phyloP scores from a whole-genome alignment of 2,888 invertebrate genomes.

The Eurytoma californica region DNA sequence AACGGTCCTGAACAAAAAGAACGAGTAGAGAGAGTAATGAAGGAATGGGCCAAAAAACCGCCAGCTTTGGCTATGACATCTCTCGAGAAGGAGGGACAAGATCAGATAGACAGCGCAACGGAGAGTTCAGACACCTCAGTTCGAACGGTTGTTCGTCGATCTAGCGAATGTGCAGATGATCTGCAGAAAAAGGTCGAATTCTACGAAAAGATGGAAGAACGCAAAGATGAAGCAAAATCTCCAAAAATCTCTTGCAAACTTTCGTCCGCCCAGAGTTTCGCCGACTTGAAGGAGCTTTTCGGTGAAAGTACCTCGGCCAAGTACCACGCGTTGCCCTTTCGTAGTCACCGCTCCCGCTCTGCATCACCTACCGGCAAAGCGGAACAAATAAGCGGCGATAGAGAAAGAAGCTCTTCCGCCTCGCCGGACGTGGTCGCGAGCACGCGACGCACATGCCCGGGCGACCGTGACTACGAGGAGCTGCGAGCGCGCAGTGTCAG shows the following conservation, averaged over 20 bases:
- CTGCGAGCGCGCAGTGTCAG: conserved; percentile 72
- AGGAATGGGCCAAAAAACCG: conserved; percentile 75
- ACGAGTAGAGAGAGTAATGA: conserved; percentile 72
- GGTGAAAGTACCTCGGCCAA: conserved; percentile 83
- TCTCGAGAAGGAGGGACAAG: conserved; percentile 75
- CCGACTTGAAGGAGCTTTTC: conserved; percentile 88
- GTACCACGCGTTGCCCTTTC: conserved; percentile 77
- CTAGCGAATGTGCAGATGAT: conserved; percentile 77
- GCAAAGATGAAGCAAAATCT: conserved; percentile 70
- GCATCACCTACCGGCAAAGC: conserved; percentile 57
- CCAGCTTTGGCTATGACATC: conserved; percentile 65
- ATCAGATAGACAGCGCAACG: conserved; percentile 80
- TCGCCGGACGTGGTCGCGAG: conserved; percentile 63
- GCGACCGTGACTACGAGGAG: conserved; percentile 74
- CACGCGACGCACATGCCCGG: conserved; percentile 61
- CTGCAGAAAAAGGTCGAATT: conserved; percentile 86
- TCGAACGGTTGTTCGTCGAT: conserved; percentile 81
- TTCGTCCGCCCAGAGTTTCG: conserved; percentile 82
- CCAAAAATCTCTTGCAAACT: conserved; percentile 58
- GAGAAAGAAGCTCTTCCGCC: conserved; percentile 65
- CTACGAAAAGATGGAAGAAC: conserved; percentile 83
- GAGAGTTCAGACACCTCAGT: conserved; percentile 83
- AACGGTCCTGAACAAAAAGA: conserved; percentile 65
- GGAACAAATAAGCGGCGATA: conserved; percentile 57
- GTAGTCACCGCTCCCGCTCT: conserved; percentile 59